Evolutionary conservation across 2,888 invertebrate species (phyloP), one percentile per base, ranked within the genome.

Genomic region (Laothoe populi): DNA sequence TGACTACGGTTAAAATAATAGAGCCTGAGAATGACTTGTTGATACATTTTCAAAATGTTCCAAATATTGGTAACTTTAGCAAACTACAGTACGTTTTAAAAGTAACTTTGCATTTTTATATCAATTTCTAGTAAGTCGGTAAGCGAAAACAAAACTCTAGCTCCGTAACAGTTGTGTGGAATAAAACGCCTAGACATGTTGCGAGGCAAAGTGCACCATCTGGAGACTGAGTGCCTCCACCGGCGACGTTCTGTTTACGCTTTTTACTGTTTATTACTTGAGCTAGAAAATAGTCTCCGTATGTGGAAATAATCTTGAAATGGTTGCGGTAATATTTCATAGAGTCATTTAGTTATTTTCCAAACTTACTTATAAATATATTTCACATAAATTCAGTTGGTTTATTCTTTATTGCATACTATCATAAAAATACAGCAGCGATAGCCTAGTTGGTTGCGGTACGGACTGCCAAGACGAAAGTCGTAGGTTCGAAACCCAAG

Each of bases 151-250:
- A 58, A 58, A 40, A 58, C 38, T 58, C 35, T n/a, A 40, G 42
- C 24, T 40, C 23, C n/a, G 40, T 40, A 58, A 23, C 57, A 58
- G 57, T 58, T 13, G 38, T 38, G 16, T 23, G 38, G 48, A 48
- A 53, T 53, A 53, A 61, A 61, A 42, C 60, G 60, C 60, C 60
- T 61, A 49, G 42, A 61, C 19, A 61, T 35, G 53, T 42, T 38
- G 49, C 40, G 53, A 61, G 26, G 60, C 60, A 53, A 61, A 53
- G 31, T 61, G 42, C 42, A 44, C 53, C 49, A 61, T 53, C 23
- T 26, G 42, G 53, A 16, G 19, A 11, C 26, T 40, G 49, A n/a
- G 31, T 53, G 53, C 53, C 44, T 44, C 19, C 19, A 19, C 44
- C 42, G 16, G 8, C 48, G 31, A n/a, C 31, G 19, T 19, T 53